Base-by-base conservation (phyloP, 2,113 vertebrate species). In the Marcusenius ussheri region DNA sequence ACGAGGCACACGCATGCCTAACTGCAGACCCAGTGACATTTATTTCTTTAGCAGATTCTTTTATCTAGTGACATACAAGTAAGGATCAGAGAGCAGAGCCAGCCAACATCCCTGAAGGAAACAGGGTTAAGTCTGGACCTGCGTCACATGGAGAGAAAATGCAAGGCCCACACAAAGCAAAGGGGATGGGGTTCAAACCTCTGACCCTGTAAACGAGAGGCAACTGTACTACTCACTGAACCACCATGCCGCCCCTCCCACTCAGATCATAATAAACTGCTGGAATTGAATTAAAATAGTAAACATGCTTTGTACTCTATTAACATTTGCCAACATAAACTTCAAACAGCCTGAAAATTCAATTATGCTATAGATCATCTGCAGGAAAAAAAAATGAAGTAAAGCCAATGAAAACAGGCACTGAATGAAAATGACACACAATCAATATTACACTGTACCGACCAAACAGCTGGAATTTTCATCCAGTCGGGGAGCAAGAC, bases 251-350 rank as follows among this genome's bases (percentile, higher is more conserved):
- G 3, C n/a, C n/a, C n/a, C 0, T 42, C 39, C 31, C 13, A 83
- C 77, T 42, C 31, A 45, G 10, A 45, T 39, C 8, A 83, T 45
- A 45, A 83, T 83, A 83, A 45, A 45, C 5, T 8, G 19, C 77
- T 83, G 17, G 21, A 83, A 83, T 39, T 83, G 77, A 83, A 83
- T 83, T 83, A 45, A 83, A 83, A 83, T 83, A 45, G 19, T 42
- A 83, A 83, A 83, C 77, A 39, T 83, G 35, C 77, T 42, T 45
- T 42, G 77, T 31, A 70, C 62, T 70, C 62, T 31, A 70, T 70
- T 70, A 70, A 70, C 62, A 70, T 70, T 70, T 70, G 62, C 62
- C 62, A 70, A 70, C 62, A 70, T 70, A 70, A 70, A 70, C 62
- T 70, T 11, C 62, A 70, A 70, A 66, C 4, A 66, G 62, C 62